Conservation (phyloP, 2,888 invertebrate genomes). For the Aspidiotus destructor region DNA sequence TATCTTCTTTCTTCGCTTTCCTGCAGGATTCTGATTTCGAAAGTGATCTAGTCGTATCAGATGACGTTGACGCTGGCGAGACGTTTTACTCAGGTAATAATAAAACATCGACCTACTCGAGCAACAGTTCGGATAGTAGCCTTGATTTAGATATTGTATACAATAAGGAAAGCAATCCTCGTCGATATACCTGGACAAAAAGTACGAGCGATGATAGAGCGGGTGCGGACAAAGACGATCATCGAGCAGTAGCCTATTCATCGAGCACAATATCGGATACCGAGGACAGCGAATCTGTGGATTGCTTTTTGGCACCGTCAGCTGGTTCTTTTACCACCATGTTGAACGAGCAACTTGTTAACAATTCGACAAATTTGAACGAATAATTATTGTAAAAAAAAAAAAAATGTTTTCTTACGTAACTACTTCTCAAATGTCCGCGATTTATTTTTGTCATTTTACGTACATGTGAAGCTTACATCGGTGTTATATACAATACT, state of each 20-base stretch:
- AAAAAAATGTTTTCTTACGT: too few species aligned
- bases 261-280: constrained; percentile 9
- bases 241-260: not conserved
- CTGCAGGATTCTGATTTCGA: constrained; percentile 25
- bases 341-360: too few species aligned
- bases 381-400: too few species aligned
- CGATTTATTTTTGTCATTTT: too few species aligned
- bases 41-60: constrained; percentile 3
- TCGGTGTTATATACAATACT: too few species aligned
- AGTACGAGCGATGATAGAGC: not conserved
- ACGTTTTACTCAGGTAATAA: not conserved
- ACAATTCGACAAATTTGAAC: too few species aligned
- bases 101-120: constrained; percentile 11
- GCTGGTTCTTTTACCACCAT: too few species aligned
- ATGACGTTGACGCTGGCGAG: not conserved
- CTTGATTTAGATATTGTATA: constrained; percentile 22
- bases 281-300: constrained; percentile 18
- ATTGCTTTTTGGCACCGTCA: not conserved
- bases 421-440: too few species aligned
- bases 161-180: not conserved
- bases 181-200: not conserved
- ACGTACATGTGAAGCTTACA: too few species aligned
- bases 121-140: constrained; percentile 23
- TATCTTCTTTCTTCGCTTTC: constrained; percentile 30
- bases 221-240: not conserved